Conservation (phyloP, 2,888 invertebrate species). For the Plagiodera versicolora region DNA sequence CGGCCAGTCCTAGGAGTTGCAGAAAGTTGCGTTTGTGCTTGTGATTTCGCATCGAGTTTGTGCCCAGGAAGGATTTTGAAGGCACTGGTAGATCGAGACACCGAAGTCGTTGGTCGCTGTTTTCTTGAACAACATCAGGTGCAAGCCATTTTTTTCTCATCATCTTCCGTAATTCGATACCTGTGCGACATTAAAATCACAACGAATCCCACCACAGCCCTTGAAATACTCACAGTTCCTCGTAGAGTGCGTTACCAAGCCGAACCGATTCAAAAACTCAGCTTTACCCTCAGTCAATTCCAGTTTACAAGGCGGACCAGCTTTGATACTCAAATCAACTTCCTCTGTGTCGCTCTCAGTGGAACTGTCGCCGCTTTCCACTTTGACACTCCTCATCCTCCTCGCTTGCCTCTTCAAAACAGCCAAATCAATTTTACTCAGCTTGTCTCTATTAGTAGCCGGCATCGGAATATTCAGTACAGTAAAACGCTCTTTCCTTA, state of each 20-base stretch:
- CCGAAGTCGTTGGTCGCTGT: constrained; percentile 40
- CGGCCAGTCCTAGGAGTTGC: constrained; percentile 60
- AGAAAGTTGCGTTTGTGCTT: constrained; percentile 64
- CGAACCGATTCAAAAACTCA: constrained; percentile 65
- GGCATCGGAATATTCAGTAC: constrained; percentile 50
- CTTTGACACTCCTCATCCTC: constrained; percentile 10
- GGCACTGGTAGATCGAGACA: constrained; percentile 58
- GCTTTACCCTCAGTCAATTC: constrained; percentile 59
- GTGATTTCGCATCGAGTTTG: constrained; percentile 56
- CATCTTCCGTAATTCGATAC: constrained; percentile 63
- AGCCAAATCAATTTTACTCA: constrained; percentile 54
- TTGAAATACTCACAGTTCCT: constrained; percentile 61
- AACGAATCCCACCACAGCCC: neutral
- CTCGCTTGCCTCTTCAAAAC: constrained; percentile 46
- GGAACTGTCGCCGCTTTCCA: constrained; percentile 56
- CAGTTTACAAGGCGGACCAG: constrained; percentile 58
- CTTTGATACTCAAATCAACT: constrained; percentile 58
- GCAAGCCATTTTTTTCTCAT: constrained; percentile 58
- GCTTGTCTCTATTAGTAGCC: constrained; percentile 43
- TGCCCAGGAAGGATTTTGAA: constrained; percentile 56
- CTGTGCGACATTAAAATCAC: constrained; percentile 46
- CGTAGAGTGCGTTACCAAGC: constrained; percentile 62
- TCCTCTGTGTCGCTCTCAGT: constrained; percentile 56
- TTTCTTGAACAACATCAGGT: constrained; percentile 48
- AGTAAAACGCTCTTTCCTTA: constrained; percentile 35